Conservation (phyloP, 2,888 invertebrate species). For the Gastracanthus pulcherrimus region DNA sequence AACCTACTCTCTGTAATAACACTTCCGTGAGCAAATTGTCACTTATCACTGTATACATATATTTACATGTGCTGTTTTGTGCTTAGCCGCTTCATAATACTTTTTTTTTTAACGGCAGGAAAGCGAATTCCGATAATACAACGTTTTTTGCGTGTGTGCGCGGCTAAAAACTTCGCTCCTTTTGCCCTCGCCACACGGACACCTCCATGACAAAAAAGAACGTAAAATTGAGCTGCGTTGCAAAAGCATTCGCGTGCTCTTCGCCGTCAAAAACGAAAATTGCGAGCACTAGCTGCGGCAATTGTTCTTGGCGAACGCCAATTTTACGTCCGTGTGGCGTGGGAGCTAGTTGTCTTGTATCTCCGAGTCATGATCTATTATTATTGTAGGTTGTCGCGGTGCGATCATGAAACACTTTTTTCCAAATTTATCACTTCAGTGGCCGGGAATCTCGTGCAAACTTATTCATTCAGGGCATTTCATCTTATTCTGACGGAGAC, state of each 20-base stretch:
- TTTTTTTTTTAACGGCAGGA: neutral
- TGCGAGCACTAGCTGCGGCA: neutral
- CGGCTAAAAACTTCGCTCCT: constrained; percentile 69
- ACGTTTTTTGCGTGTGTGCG: constrained; percentile 51
- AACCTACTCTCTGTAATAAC: no score
- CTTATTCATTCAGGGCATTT: no score
- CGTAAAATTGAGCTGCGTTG: neutral
- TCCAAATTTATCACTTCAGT: neutral
- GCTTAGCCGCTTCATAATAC: no score
- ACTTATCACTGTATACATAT: no score
- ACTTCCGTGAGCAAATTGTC: no score
- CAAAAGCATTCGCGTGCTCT: no score
- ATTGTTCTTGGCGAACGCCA: neutral
- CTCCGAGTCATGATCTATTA: constrained; percentile 44
- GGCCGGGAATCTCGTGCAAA: neutral
- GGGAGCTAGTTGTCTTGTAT: constrained; percentile 75
- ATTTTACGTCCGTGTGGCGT: constrained; percentile 67
- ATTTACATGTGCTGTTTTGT: no score
- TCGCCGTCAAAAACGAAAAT: no score
- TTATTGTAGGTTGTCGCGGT: constrained; percentile 28
- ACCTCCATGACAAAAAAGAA: constrained; percentile 11
- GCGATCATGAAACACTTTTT: constrained; percentile 5
- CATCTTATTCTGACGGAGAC: no score
- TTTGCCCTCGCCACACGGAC: constrained; percentile 71
- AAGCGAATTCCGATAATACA: neutral